Evolutionary conservation across 1,140 invertebrate species (phyloP).

Genomic region (Leptopilina clavipes): DNA sequence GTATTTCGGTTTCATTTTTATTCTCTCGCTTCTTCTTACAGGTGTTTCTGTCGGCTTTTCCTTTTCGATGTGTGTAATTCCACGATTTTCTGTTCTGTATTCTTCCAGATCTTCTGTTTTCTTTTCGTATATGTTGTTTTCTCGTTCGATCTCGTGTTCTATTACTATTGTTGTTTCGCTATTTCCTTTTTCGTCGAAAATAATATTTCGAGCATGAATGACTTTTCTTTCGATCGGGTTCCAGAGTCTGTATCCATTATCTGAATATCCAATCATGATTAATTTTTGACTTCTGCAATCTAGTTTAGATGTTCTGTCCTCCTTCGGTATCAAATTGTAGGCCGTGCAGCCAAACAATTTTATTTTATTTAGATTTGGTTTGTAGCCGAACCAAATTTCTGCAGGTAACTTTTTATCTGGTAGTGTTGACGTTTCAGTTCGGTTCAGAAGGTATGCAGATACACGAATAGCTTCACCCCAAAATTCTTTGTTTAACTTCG

Average conservation of each 20-base stretch:
- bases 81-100: background rate
- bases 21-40: background rate
- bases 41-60: background rate
- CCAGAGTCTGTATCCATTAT: slow-evolving; percentile 58
- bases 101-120: background rate
- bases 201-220: slow-evolving; percentile 48
- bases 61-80: background rate
- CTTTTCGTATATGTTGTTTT: background rate
- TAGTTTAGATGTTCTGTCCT: slow-evolving; percentile 33
- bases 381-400: slow-evolving; percentile 53
- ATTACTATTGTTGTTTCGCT: background rate
- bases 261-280: slow-evolving; percentile 52
- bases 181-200: slow-evolving; percentile 41
- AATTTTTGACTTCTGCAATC: slow-evolving; percentile 41
- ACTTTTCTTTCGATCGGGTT: slow-evolving; percentile 51
- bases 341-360: slow-evolving; percentile 62
- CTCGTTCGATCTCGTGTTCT: background rate
- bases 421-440: slow-evolving; percentile 47
- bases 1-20: background rate
- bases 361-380: slow-evolving; percentile 49
- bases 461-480: slow-evolving; percentile 60
- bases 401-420: slow-evolving; percentile 46
- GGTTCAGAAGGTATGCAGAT: slow-evolving; percentile 54
- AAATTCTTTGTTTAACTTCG: slow-evolving; percentile 50
- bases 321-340: slow-evolving; percentile 53